Evolutionary conservation across 2,797 vertebrate genomes (phyloP), one percentile per base, ranked within the genome.

Genomic region (Diplodus sargus): DNA sequence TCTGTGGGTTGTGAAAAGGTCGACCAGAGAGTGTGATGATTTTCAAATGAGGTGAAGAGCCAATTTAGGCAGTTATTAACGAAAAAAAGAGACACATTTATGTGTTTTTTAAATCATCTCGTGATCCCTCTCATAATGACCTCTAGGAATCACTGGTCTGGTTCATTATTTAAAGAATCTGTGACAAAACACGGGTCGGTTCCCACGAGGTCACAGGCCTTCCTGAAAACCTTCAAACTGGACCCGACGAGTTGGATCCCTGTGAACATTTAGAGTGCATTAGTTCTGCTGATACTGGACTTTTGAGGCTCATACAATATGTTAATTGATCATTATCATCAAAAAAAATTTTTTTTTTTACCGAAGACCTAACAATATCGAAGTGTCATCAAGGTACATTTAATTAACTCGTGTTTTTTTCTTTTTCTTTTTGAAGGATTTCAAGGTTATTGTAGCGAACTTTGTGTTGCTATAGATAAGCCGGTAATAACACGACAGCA

Each of bases 91-190:
- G 2, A 15, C 15, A 15, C 15, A 2, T 25, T 71, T 28, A 14
- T 59, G 43, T 70, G 28, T 28, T 28, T 7, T 17, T 22, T 20
- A 60, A 23, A 16, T 20, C 11, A 10, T 9, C 23, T 22, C 2
- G 13, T 9, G 28, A 22, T 15, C 45, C 23, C 25, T 58, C 67
- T 17, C 17, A 34, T 34, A 7, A 17, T 49, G 17, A 45, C 39
- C 5, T 16, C 2, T 47, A 9, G 2, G 5, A 14, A 25, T 14
- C 17, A 30, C 28, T 14, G 20, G 30, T 23, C 7, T 23, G 13
- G 16, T 68, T 56, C 4, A 53, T 52, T 53, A 43, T 68, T 56
- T 18, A 20, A 25, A 58, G 42, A 22, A 69, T 30, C 22, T 64
- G 20, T 47, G 45, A 58, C 61, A 28, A 4, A 67, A 20, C 1